Evolutionary conservation across 2,888 invertebrate genomes (phyloP).

Genomic region (Cephus pulcher): DNA sequence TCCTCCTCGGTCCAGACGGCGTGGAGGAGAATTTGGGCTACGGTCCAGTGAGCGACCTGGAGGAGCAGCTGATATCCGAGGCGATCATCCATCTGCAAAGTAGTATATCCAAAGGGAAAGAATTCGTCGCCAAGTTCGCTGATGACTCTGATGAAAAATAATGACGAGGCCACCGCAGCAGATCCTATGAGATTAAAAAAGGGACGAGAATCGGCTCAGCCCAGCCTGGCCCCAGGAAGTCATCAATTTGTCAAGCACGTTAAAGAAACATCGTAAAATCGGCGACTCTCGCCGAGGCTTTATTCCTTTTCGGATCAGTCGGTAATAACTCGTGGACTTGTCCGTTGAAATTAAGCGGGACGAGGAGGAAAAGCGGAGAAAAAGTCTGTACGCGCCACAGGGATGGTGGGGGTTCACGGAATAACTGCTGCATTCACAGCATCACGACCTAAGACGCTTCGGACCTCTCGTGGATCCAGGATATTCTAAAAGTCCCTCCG

Average conservation of each 20-base stretch:
- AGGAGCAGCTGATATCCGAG: conserved; percentile 19
- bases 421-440: not conserved
- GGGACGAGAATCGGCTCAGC: not conserved
- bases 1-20: conserved; percentile 20
- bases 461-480: not conserved
- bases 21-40: conserved; percentile 21
- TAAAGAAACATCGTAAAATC: not conserved
- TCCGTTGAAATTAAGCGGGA: not conserved
- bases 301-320: not conserved
- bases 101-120: not conserved
- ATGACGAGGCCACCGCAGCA: not conserved
- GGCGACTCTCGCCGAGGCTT: not conserved
- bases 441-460: not conserved
- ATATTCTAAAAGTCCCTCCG: not conserved
- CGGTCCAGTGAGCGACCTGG: conserved; percentile 17
- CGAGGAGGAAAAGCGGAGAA: not conserved
- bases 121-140: not conserved
- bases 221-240: not conserved
- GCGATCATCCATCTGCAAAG: conserved; percentile 12
- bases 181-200: not conserved
- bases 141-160: not conserved
- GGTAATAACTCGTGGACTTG: not conserved
- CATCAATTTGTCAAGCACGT: not conserved
- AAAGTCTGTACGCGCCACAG: not conserved
- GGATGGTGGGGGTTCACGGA: not conserved